phyloP scores from a whole-genome alignment of 1,140 invertebrate species.

The Bathynomus jamesi region DNA sequence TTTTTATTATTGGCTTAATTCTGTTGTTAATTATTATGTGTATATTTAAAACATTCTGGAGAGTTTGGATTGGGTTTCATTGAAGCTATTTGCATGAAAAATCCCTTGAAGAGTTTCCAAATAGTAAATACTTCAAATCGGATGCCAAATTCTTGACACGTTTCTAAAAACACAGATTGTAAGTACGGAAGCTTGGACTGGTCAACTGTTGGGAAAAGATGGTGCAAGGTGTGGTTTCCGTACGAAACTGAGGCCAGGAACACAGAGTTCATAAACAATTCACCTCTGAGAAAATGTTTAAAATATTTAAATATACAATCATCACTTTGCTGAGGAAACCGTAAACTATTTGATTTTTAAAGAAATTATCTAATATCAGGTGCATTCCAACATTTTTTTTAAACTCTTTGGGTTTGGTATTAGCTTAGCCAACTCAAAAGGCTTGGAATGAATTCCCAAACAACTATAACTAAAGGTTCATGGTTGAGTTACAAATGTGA shows the following conservation, averaged over 20 bases:
- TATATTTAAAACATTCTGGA: no score
- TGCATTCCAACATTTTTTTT: no score
- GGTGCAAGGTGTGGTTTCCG: slow-evolving; percentile 68
- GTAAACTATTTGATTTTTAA: no score
- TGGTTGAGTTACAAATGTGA: no score
- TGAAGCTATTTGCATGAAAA: slow-evolving; percentile 55
- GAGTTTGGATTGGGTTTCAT: slow-evolving; percentile 16
- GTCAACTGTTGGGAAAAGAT: slow-evolving; percentile 72
- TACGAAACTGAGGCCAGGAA: slow-evolving; percentile 62
- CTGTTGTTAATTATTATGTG: no score
- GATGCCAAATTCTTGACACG: slow-evolving; percentile 58
- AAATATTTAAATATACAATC: background rate
- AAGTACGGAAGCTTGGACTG: slow-evolving; percentile 60
- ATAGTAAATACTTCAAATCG: slow-evolving; percentile 44
- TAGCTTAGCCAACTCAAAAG: no score
- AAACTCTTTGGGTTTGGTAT: no score
- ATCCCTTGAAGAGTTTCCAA: slow-evolving; percentile 57
- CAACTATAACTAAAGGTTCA: no score
- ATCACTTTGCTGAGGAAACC: no score
- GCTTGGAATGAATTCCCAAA: no score
- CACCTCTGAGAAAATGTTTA: background rate
- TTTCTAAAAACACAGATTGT: slow-evolving; percentile 56
- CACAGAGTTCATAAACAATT: slow-evolving; percentile 36
- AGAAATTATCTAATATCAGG: no score
- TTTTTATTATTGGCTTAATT: no score